These are phyloP conservation scores for Geopemphigus sp. DNA, from an alignment of 1,140 invertebrate species.

Conservation along the genomic window DNA sequence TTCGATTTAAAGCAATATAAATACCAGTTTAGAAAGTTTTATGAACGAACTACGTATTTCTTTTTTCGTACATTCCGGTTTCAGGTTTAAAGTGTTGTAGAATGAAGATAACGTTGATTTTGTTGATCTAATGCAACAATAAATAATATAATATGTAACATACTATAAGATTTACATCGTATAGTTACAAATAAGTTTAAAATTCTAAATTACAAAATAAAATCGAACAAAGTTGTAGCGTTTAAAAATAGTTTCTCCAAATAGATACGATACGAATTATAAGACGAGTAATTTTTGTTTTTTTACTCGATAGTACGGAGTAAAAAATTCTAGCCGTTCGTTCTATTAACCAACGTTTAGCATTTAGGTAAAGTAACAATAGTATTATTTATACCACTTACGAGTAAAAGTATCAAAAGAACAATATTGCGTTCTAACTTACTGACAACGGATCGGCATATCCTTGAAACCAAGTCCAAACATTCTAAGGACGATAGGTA, in stretches of 20 bases:
- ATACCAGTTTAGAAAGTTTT: slow-evolving; percentile 58
- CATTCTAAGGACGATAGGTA: not conserved
- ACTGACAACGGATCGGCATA: slow-evolving; percentile 11
- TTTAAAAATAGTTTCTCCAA: too few relatives aligned
- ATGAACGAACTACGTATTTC: slow-evolving; percentile 63
- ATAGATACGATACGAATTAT: too few relatives aligned
- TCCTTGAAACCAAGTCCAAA: slow-evolving; percentile 4
- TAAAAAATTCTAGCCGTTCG: not conserved
- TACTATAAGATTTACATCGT: not conserved
- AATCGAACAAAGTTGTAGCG: too few relatives aligned
- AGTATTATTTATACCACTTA: not conserved
- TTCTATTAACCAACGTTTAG: not conserved
- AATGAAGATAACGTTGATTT: slow-evolving; percentile 52
- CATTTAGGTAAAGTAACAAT: not conserved
- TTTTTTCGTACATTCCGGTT: slow-evolving; percentile 58
- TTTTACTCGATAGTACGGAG: too few relatives aligned
- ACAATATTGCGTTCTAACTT: slow-evolving; percentile 6
- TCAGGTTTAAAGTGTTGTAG: slow-evolving; percentile 61
- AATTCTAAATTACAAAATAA: too few relatives aligned
- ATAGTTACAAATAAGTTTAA: too few relatives aligned
- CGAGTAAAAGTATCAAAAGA: not conserved
- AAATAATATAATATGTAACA: not conserved
- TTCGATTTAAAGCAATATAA: not conserved
- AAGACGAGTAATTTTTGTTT: too few relatives aligned
- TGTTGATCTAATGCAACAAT: slow-evolving; percentile 13